Conservation (phyloP, 2,113 vertebrate species). For the Noturus placidus region DNA sequence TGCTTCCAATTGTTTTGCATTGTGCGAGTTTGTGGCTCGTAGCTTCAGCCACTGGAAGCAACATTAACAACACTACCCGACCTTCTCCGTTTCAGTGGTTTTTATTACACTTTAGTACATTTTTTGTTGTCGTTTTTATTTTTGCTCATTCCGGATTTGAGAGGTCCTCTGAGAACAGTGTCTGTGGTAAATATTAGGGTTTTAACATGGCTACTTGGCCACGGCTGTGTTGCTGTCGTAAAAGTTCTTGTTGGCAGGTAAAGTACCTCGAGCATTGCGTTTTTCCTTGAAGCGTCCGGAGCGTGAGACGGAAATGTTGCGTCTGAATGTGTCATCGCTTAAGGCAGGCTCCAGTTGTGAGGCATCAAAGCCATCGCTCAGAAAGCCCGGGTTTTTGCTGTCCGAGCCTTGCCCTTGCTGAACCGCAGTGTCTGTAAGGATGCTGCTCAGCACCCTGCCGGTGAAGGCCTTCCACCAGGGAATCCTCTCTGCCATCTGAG, state of each 20-base stretch:
- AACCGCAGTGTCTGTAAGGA: constrained; percentile 55
- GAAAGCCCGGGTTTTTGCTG: constrained; percentile 56
- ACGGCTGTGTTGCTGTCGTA: constrained; percentile 66
- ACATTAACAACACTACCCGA: too few species aligned
- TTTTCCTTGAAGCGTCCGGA: constrained; percentile 85
- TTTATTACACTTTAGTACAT: neutral
- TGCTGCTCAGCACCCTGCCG: constrained; percentile 69
- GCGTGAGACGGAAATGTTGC: constrained; percentile 78
- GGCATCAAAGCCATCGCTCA: constrained; percentile 56
- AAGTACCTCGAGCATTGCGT: constrained; percentile 73
- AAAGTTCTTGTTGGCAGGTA: constrained; percentile 71
- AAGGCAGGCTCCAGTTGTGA: constrained; percentile 50
- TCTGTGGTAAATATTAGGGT: neutral
- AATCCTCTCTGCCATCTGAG: constrained; percentile 49
- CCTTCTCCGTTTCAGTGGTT: neutral
- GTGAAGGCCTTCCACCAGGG: constrained; percentile 80
- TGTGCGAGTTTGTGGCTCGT: too few species aligned
- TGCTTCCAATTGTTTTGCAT: neutral
- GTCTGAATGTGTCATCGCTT: constrained; percentile 65
- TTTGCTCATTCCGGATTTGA: neutral
- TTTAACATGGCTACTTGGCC: constrained; percentile 41
- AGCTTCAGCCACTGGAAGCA: neutral
- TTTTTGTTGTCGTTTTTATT: neutral
- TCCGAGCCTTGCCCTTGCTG: constrained; percentile 59
- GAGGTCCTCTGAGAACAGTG: neutral